phyloP scores from a whole-genome alignment of 2,888 invertebrate species.

The Melangyna quadrimaculata region DNA sequence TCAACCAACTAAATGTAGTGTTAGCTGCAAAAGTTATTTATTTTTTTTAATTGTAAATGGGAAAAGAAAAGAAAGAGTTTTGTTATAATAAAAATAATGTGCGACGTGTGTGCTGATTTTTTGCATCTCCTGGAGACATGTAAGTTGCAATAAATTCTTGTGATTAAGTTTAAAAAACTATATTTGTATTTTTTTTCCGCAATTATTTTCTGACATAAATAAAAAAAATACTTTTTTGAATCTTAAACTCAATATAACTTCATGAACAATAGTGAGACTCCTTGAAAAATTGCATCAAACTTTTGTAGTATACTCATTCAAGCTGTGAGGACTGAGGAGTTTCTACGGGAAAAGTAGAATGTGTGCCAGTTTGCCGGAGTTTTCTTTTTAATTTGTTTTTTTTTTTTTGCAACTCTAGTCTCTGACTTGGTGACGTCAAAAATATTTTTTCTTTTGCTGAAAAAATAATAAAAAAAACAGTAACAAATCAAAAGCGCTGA shows the following conservation, averaged over 20 bases:
- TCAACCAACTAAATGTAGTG: constrained; percentile 56
- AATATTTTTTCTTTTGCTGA: neutral
- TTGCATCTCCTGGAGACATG: constrained; percentile 93
- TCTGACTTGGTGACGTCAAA: constrained; percentile 8
- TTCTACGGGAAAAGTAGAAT: constrained; percentile 17
- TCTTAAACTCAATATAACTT: neutral
- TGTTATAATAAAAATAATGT: constrained; percentile 84
- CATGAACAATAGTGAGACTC: neutral
- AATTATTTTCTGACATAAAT: neutral
- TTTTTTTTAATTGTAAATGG: constrained; percentile 66
- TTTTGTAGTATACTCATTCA: constrained; percentile 30
- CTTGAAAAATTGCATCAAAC: neutral
- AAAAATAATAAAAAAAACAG: neutral
- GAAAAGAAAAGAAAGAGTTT: constrained; percentile 64
- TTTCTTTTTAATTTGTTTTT: neutral
- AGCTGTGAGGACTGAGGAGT: constrained; percentile 29
- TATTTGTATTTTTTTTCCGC: neutral
- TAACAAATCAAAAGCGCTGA: neutral
- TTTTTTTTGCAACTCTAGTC: neutral
- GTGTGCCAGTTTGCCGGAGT: constrained; percentile 31
- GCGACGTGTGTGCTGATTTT: constrained; percentile 97
- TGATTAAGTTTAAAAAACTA: neutral
- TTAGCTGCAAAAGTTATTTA: constrained; percentile 48
- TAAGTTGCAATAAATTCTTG: constrained; percentile 82
- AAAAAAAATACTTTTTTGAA: neutral